Evolutionary conservation across 1,140 invertebrate species (phyloP).

Genomic region (Cydia fagiglandana): DNA sequence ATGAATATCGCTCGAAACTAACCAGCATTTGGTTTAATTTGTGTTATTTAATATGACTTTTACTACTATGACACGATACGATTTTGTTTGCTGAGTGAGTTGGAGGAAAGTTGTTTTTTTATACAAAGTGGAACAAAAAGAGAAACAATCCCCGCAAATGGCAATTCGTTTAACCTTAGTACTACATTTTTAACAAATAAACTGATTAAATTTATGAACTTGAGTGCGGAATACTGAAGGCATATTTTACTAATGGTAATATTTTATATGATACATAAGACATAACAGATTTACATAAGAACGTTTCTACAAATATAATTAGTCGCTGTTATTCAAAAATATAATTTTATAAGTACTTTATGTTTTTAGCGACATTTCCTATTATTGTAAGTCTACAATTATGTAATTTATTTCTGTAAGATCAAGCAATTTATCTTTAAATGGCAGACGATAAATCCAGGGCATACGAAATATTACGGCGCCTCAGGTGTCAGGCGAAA

Average conservation of each 20-base stretch:
- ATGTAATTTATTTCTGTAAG: background rate
- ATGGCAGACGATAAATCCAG: background rate
- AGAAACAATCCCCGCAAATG: background rate
- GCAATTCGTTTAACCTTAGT: background rate
- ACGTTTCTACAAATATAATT: background rate
- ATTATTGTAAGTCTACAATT: background rate
- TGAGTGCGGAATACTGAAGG: too few relatives aligned
- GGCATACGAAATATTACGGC: constrained; percentile 34
- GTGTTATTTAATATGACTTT: constrained; percentile 7
- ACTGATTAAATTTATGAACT: too few relatives aligned
- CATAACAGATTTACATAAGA: too few relatives aligned
- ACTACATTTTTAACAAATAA: too few relatives aligned
- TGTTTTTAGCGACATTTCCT: too few relatives aligned
- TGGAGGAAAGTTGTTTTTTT: background rate
- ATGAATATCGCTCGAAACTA: constrained; percentile 15
- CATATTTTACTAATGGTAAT: too few relatives aligned
- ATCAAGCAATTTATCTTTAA: background rate
- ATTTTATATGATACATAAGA: too few relatives aligned
- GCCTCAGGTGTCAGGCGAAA: constrained; percentile 40
- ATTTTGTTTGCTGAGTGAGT: background rate
- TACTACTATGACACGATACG: constrained; percentile 14
- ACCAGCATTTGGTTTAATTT: background rate
- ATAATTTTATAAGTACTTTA: too few relatives aligned
- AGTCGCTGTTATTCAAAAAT: too few relatives aligned
- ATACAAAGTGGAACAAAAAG: too few relatives aligned